Base-by-base conservation (phyloP, 1,140 invertebrate species). In the Drosophila rufa region DNA sequence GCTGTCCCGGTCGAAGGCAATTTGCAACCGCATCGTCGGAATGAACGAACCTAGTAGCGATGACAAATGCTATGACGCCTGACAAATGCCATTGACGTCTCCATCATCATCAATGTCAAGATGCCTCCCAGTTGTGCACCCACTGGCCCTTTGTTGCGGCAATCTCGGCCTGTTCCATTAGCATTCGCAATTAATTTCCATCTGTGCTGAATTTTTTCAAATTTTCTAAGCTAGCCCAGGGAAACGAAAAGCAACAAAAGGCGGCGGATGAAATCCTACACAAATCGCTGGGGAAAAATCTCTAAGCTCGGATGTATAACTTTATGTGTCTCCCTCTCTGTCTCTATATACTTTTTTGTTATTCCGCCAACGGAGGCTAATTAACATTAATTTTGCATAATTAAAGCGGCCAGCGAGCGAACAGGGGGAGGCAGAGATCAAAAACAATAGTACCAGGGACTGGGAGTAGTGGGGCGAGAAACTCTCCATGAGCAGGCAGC, bases 351-450 rank as follows among this genome's bases (percentile, higher is more conserved):
- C 48, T 55, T 42, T 73, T 61, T 80, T 83, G 61, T 78, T 75
- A 84, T 87, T 75, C 65, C 66, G 65, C 27, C 71, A 75, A 70
- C 80, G 56, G 81, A 90, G 85, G 83, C 77, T 89, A 89, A 89
- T 89, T 89, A 90, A 90, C 75, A 79, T 89, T 84, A 90, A 89
- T 90, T 90, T 89, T 90, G 84, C 84, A 87, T 87, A 87, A 90
- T 90, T 89, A 90, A 80, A 75, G 83, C 71, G 53, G 30, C 36
- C 60, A 53, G 51, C 9, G 9, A 59, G 58, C 64, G 19, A 47
- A 2, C 12, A 14, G 51, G 38, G 17, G 55, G 59, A 62, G 73
- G 71, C 82, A 58, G 64, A 62, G 75, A 65, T 51, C 56, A 59
- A 60, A 61, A 61, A 62, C 60, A 64, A 75, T 60, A 82, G 43